Evolutionary conservation across 1,140 invertebrate genomes (phyloP), one percentile per base, ranked within the genome.

Genomic region (Pentalonia nigronervosa): DNA sequence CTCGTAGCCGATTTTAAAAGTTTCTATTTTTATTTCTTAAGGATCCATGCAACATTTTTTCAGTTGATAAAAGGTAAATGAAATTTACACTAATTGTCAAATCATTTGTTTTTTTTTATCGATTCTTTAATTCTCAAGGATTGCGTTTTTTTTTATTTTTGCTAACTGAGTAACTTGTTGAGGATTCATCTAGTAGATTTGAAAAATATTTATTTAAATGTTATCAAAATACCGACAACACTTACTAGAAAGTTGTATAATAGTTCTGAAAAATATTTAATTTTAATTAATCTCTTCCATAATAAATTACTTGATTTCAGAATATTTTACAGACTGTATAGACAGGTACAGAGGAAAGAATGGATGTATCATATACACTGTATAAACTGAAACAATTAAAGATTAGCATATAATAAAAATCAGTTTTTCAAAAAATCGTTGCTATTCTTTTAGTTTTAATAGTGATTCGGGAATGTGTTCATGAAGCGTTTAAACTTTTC

Each of bases 11-110:
- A 45, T 86, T 47, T 86, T 47, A 47, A 86, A 47, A 86, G 25
- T 86, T 47, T 86, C 84, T 86, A 86, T 86, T 86, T 86, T 86
- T 86, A 86, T 47, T 47, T 47, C 45, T 86, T 14, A 86, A 86
- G 25, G 47, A 86, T n/a, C 23, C 36, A 9, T 47, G 41, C 84
- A 86, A 86, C 47, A 6, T 86, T 45, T 53, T 86, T 86, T 45
- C 47, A 23, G 41, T 86, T 1, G 41, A 23, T 47, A 86, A 14
- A 30, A 47, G 45, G 84, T 30, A 47, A 45, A 47, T n/a, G 1
- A 25, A 25, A 45, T 47, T 47, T 11, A 47, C 30, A 48, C 23
- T 47, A 86, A 86, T 86, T 47, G 45, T 86, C 41, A 47, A 47
- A 86, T 86, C n/a, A 25, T 86, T 86, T 0, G 6, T 30, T 76